Percentiles rank a stretch among this genome's conserved stretches.
Conservation (phyloP, 2,113 vertebrate species). For the Dolichotis patagonum region DNA sequence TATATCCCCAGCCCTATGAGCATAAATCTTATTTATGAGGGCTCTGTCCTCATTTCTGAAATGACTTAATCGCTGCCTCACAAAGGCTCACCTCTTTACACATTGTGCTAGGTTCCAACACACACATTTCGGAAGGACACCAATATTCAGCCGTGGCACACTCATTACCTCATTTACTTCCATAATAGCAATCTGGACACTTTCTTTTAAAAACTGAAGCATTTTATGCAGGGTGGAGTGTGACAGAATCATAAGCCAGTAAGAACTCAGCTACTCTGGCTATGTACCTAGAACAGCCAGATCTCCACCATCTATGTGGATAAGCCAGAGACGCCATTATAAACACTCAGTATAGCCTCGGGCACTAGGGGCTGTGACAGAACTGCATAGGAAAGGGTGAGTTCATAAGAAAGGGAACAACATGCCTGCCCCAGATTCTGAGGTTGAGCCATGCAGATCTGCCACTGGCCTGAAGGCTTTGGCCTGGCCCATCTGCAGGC, state of each 20-base stretch:
- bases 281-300: background rate
- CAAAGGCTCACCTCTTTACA: background rate
- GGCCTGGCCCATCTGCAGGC: constrained; percentile 40
- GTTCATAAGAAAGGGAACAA: background rate
- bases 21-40: background rate
- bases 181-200: background rate
- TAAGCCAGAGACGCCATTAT: background rate
- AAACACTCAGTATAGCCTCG: background rate
- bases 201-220: background rate
- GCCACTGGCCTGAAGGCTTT: background rate
- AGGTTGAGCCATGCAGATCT: background rate
- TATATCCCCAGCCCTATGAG: no score
- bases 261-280: background rate
- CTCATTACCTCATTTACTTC: background rate
- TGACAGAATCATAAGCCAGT: background rate
- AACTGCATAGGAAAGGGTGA: background rate
- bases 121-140: background rate
- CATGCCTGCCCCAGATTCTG: background rate
- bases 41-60: background rate
- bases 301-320: background rate
- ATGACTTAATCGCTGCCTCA: background rate
- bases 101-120: background rate
- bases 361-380: background rate
- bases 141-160: background rate
- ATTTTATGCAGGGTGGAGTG: background rate